phyloP scores from a whole-genome alignment of 2,888 invertebrate species.

The Acleris cristana region DNA sequence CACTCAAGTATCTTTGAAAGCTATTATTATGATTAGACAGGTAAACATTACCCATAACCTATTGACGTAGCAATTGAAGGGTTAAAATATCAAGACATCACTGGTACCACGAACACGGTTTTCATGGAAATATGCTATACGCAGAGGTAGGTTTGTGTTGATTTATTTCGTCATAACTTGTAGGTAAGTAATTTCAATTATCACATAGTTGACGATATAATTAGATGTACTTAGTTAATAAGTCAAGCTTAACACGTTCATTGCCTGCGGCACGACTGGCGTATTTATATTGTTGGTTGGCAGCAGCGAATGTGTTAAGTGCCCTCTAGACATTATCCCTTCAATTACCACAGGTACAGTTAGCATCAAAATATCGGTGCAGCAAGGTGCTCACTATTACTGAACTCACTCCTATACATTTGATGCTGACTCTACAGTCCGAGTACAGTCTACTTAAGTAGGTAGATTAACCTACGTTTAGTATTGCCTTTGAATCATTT shows the following conservation, averaged over 20 bases:
- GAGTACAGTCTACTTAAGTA: conserved; percentile 40
- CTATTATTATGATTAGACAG: conserved; percentile 53
- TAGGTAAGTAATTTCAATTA: no score
- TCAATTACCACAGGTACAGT: conserved; percentile 30
- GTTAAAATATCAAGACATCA: conserved; percentile 16
- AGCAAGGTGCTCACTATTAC: not conserved
- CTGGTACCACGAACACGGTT: conserved; percentile 11
- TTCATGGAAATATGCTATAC: conserved; percentile 2
- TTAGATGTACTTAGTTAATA: not conserved
- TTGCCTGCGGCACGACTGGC: no score
- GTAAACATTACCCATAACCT: conserved; percentile 46
- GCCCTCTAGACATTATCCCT: conserved; percentile 20
- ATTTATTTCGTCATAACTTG: conserved; percentile 11
- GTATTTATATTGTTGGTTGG: no score
- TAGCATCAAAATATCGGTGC: conserved; percentile 6
- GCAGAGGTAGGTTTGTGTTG: conserved; percentile 28
- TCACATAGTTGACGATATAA: no score
- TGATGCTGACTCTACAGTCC: conserved; percentile 14
- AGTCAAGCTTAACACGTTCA: not conserved
- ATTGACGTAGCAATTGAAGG: conserved; percentile 41
- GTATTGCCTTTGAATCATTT: conserved; percentile 52
- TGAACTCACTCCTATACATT: not conserved
- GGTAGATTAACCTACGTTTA: conserved; percentile 46
- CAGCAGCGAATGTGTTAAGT: not conserved
- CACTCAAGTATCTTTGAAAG: conserved; percentile 58